These are phyloP conservation scores for Brachyistius frenatus DNA, from an alignment of 2,113 vertebrate genomes.

Conservation along the genomic window DNA sequence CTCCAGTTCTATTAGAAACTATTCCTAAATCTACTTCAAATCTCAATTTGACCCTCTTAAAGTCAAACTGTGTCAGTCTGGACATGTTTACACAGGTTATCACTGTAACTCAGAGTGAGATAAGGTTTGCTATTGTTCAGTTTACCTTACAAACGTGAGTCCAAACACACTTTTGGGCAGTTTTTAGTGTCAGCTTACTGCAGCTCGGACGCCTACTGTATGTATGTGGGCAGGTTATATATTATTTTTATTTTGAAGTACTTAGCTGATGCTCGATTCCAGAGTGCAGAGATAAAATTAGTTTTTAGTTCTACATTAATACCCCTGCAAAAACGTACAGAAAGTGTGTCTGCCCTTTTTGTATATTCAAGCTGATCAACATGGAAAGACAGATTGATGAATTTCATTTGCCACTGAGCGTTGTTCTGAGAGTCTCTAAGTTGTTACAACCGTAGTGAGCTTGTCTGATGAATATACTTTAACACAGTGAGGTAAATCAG, in stretches of 20 bases:
- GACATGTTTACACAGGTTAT: conserved; percentile 8
- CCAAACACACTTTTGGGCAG: background rate
- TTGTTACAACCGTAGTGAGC: background rate
- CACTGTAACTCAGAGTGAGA: background rate
- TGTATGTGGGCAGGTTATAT: background rate
- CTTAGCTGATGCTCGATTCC: background rate
- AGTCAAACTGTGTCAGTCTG: background rate
- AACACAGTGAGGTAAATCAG: background rate
- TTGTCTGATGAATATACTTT: background rate
- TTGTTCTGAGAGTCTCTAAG: background rate
- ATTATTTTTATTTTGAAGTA: background rate
- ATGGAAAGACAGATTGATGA: too few species aligned
- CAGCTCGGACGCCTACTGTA: too few species aligned
- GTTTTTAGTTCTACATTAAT: background rate
- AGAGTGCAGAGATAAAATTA: background rate
- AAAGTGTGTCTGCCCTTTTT: background rate
- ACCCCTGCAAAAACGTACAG: background rate
- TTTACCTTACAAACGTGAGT: background rate
- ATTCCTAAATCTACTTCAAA: background rate
- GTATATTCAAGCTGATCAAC: background rate
- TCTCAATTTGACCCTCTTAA: background rate
- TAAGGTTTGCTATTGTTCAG: conserved; percentile 9
- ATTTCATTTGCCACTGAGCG: too few species aligned
- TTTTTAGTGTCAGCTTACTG: too few species aligned
- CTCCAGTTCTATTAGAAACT: background rate